Conservation (phyloP, 2,113 vertebrate genomes). For the Catagonus wagneri region DNA sequence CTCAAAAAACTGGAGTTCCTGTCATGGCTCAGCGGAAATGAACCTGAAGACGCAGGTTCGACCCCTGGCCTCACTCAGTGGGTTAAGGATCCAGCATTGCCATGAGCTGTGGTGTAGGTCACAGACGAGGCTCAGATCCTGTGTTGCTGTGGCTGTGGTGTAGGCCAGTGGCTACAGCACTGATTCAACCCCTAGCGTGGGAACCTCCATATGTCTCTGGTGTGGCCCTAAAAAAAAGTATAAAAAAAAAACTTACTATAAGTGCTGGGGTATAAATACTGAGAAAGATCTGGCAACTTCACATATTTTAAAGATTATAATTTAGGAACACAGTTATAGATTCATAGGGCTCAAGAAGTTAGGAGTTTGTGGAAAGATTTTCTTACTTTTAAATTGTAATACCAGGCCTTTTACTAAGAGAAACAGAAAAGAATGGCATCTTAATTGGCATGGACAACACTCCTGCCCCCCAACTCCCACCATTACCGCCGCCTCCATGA, state of each 20-base stretch:
- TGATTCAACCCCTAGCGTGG: too few relatives aligned
- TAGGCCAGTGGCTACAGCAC: too few relatives aligned
- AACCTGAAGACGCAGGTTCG: too few relatives aligned
- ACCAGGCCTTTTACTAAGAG: not conserved
- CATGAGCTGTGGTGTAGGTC: too few relatives aligned
- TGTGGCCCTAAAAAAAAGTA: not conserved
- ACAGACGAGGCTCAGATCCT: too few relatives aligned
- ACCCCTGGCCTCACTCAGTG: too few relatives aligned
- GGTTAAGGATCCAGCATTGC: too few relatives aligned
- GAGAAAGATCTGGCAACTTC: not conserved
- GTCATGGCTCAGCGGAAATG: too few relatives aligned
- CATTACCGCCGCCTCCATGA: not conserved
- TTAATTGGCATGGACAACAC: conserved; percentile 11
- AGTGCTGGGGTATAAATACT: not conserved
- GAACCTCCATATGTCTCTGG: too few relatives aligned
- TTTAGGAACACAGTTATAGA: conserved; percentile 35
- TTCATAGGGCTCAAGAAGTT: not conserved
- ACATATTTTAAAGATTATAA: conserved; percentile 25
- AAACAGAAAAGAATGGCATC: not conserved
- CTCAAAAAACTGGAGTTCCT: too few relatives aligned
- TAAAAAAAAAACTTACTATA: not conserved
- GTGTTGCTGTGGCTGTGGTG: too few relatives aligned
- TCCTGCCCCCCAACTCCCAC: too few relatives aligned
- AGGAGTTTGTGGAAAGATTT: not conserved
- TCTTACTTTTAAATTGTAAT: conserved; percentile 10